Evolutionary conservation across 30 jellyfish, hydroid and myxozoan genomes (phyloP).

Genomic region (Cassiopea andromeda): DNA sequence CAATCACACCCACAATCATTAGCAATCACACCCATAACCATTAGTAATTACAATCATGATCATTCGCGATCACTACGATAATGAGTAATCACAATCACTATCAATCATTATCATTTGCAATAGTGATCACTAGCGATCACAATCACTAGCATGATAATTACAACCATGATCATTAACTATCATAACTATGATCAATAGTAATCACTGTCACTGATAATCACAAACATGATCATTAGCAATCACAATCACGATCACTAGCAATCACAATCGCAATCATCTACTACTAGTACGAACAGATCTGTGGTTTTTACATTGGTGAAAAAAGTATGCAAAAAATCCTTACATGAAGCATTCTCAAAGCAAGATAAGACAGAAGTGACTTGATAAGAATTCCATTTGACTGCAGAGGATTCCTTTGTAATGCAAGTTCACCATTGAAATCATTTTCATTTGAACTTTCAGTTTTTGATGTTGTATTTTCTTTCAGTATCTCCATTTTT

Average conservation of each 20-base stretch:
- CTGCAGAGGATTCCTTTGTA: background rate
- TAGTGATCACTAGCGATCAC: too few species aligned
- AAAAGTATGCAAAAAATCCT: background rate
- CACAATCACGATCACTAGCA: background rate
- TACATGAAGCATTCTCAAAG: constrained; percentile 13
- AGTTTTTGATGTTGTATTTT: background rate
- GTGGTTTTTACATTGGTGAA: background rate
- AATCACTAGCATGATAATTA: too few species aligned
- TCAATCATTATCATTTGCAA: too few species aligned
- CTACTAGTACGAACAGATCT: background rate
- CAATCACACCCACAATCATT: too few species aligned
- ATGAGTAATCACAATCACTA: too few species aligned
- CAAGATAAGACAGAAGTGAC: background rate
- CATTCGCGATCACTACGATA: too few species aligned
- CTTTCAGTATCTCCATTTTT: background rate
- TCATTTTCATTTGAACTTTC: background rate
- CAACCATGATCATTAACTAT: too few species aligned
- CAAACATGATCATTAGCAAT: too few species aligned
- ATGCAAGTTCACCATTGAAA: background rate
- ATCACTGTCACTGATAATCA: too few species aligned
- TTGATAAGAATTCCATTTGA: constrained; percentile 5
- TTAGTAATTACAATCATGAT: too few species aligned
- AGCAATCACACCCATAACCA: too few species aligned
- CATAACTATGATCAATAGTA: too few species aligned
- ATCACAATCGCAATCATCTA: background rate